Evolutionary conservation across 1,140 invertebrate species (phyloP), one percentile per base, ranked within the genome.

Genomic region (Liolophura sinensis): DNA sequence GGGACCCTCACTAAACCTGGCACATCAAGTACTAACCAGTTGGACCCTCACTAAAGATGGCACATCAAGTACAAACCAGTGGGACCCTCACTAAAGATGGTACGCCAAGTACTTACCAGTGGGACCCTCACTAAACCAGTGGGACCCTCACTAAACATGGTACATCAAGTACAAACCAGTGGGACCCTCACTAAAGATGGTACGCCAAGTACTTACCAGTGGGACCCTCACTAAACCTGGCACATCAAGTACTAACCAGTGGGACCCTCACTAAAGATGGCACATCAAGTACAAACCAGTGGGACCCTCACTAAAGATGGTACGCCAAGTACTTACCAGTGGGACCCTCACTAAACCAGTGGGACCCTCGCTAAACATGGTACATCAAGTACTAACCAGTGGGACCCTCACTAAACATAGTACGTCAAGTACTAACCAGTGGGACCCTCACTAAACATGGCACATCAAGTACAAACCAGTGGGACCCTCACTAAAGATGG

Each of bases 41-140:
- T 79, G 90, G 56, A 89, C 89, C 25, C 79, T 88, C 25, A 89
- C 86, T 64, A 68, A 74, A 67, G 88, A 91, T 87, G 90, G 89
- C 72, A 89, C 60, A 66, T 40, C 31, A 40, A 9, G 31, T 5
- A 40, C 31, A 5, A 18, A 71, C 86, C 24, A 78, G 80, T 47
- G 78, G 90, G 56, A 89, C 89, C 25, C 79, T 88, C 25, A 89
- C 86, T 64, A 68, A 74, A 67, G 88, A 91, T 87, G 90, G 89
- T 73, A 89, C 60, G 68, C 9, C 31, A 40, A 9, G 31, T 5
- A 40, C 31, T 40, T n/a, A n/a, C n/a, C n/a, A n/a, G n/a, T n/a
- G n/a, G n/a, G n/a, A n/a, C n/a, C n/a, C n/a, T n/a, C n/a, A n/a
- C n/a, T n/a, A n/a, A 18, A 71, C 86, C 24, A 78, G 80, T 47